These are phyloP conservation scores for Arrhopalites spinosus DNA, from an alignment of 2,888 invertebrate genomes.

Conservation along the genomic window DNA sequence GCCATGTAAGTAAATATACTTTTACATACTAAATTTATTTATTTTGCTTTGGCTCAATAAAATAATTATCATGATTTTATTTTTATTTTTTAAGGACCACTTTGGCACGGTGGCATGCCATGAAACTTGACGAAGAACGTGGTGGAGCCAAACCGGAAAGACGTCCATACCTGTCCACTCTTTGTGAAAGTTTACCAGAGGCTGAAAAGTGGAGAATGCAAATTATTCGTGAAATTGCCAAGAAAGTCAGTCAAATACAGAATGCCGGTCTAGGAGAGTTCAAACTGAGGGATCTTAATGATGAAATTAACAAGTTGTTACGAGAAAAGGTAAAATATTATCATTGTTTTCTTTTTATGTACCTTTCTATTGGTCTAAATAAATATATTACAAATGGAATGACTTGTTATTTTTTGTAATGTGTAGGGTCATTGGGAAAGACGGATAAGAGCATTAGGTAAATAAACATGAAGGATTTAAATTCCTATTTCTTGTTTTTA, in stretches of 20 bases:
- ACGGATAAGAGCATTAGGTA: slow-evolving; percentile 89
- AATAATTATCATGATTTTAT: background rate
- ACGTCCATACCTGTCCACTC: slow-evolving; percentile 91
- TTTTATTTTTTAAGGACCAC: slow-evolving; percentile 87
- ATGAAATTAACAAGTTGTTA: slow-evolving; percentile 97
- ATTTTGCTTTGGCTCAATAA: background rate
- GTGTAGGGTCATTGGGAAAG: slow-evolving; percentile 89
- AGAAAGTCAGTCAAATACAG: slow-evolving; percentile 98
- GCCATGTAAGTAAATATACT: slow-evolving; percentile 79
- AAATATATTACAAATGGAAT: too few relatives aligned
- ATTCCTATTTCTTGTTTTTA: too few relatives aligned
- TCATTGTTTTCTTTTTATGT: too few relatives aligned
- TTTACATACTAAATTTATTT: slow-evolving; percentile 18
- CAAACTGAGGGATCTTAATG: slow-evolving; percentile 94
- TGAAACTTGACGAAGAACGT: slow-evolving; percentile 80
- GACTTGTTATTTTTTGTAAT: slow-evolving; percentile 57
- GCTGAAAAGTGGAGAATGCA: slow-evolving; percentile 97
- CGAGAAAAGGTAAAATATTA: slow-evolving; percentile 71
- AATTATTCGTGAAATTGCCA: slow-evolving; percentile 94
- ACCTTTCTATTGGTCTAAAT: too few relatives aligned
- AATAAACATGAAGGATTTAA: too few relatives aligned
- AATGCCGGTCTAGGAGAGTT: slow-evolving; percentile 99
- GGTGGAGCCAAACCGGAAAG: slow-evolving; percentile 73
- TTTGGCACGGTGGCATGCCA: slow-evolving; percentile 95
- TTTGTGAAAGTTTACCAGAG: slow-evolving; percentile 87